Conservation (phyloP, 1,140 invertebrate genomes). For the Megathymus violae region DNA sequence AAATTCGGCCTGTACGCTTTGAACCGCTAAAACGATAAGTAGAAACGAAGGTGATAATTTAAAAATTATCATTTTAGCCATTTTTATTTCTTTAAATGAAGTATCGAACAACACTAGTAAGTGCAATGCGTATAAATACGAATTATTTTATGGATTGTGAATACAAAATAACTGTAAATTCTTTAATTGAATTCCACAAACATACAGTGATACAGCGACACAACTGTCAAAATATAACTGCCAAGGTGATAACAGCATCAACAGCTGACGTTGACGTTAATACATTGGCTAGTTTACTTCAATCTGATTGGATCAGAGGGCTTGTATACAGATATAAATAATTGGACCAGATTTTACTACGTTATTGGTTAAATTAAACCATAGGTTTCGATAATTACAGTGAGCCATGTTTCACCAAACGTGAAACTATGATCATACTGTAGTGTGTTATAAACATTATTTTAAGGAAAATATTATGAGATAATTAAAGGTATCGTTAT, state of each 20-base stretch:
- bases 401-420: no score
- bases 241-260: no score
- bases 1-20: slow-evolving; percentile 83
- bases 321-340: neutral
- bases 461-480: no score
- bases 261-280: neutral
- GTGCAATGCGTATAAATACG: no score
- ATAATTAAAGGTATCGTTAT: no score
- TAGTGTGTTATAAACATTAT: no score
- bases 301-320: neutral
- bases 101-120: no score
- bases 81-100: neutral
- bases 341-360: neutral
- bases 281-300: neutral
- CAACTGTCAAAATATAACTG: neutral
- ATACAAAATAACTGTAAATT: no score
- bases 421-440: no score
- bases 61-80: slow-evolving; percentile 5
- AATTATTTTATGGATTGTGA: no score
- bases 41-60: slow-evolving; percentile 1
- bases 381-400: neutral
- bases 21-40: slow-evolving; percentile 32
- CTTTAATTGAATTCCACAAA: no score
- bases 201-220: no score
- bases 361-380: neutral